Evolutionary conservation across 2,888 invertebrate genomes (phyloP).

Genomic region (Drosophila longiperda): DNA sequence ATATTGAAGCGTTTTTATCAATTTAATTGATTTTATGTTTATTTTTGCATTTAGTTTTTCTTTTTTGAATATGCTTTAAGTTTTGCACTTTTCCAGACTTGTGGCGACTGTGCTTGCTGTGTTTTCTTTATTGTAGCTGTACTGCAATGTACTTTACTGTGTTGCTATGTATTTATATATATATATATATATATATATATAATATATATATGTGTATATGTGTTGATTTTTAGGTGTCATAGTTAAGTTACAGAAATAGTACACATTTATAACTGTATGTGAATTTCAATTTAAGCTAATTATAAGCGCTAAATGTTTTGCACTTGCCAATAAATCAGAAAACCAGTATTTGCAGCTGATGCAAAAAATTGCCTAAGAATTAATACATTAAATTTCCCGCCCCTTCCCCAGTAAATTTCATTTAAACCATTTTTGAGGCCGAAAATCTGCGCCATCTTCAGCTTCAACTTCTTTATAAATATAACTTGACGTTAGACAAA

Average conservation of each 20-base stretch:
- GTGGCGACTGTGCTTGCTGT: conserved; percentile 39
- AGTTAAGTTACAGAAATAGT: conserved; percentile 58
- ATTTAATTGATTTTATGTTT: conserved; percentile 63
- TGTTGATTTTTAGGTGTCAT: conserved; percentile 56
- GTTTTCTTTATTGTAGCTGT: conserved; percentile 25
- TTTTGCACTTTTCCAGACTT: conserved; percentile 43
- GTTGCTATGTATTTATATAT: conserved; percentile 27
- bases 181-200: conserved; percentile 30
- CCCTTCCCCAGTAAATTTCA: conserved; percentile 46
- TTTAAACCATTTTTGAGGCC: conserved; percentile 48
- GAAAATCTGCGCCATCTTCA: conserved; percentile 46
- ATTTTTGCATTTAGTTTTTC: conserved; percentile 30
- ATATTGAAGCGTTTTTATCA: conserved; percentile 76
- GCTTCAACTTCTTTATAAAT: conserved; percentile 58
- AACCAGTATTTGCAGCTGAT: conserved; percentile 39
- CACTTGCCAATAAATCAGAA: conserved; percentile 49
- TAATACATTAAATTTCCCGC: conserved; percentile 23
- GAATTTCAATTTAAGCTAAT: conserved; percentile 68
- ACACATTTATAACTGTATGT: conserved; percentile 66
- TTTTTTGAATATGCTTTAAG: conserved; percentile 43
- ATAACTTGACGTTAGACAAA: conserved; percentile 76
- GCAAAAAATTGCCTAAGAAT: conserved; percentile 62
- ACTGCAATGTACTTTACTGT: conserved; percentile 16
- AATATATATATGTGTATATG: conserved; percentile 27
- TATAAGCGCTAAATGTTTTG: conserved; percentile 24